These are phyloP conservation scores for Catocala fraxini DNA, from an alignment of 2,888 invertebrate genomes.

Conservation along the genomic window DNA sequence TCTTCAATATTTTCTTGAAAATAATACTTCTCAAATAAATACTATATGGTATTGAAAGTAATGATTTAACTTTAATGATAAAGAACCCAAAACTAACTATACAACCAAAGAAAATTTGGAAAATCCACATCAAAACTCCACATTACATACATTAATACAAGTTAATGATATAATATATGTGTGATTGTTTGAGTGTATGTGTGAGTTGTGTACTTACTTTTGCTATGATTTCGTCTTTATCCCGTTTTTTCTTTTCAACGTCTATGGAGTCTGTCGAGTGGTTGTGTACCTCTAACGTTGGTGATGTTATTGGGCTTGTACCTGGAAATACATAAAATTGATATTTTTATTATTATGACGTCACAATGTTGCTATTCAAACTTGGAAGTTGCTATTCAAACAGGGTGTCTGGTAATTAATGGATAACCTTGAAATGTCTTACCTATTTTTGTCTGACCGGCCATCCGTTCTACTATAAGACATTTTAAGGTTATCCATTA, in stretches of 20 bases:
- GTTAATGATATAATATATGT: conserved; percentile 63
- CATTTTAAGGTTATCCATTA: too few species aligned
- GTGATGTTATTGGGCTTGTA: conserved; percentile 93
- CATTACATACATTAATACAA: conserved; percentile 66
- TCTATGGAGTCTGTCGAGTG: conserved; percentile 94
- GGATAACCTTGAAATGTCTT: too few species aligned
- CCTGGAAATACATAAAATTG: conserved; percentile 65
- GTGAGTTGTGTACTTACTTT: conserved; percentile 70
- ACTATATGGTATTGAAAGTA: background rate
- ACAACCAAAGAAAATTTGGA: conserved; percentile 56
- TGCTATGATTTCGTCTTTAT: conserved; percentile 87
- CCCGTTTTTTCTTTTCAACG: conserved; percentile 89
- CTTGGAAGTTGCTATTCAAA: too few species aligned
- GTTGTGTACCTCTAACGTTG: conserved; percentile 90
- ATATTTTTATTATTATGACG: background rate
- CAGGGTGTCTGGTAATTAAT: too few species aligned
- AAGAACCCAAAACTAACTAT: conserved; percentile 71
- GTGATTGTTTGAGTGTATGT: conserved; percentile 53
- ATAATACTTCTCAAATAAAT: background rate
- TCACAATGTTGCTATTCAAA: too few species aligned
- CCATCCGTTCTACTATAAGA: too few species aligned
- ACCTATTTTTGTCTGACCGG: too few species aligned
- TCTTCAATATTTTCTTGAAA: too few species aligned
- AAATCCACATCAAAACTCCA: conserved; percentile 74
- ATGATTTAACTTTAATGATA: background rate